phyloP scores from a whole-genome alignment of 2,113 vertebrate species.

The Cyphomyrus discorhynchus region DNA sequence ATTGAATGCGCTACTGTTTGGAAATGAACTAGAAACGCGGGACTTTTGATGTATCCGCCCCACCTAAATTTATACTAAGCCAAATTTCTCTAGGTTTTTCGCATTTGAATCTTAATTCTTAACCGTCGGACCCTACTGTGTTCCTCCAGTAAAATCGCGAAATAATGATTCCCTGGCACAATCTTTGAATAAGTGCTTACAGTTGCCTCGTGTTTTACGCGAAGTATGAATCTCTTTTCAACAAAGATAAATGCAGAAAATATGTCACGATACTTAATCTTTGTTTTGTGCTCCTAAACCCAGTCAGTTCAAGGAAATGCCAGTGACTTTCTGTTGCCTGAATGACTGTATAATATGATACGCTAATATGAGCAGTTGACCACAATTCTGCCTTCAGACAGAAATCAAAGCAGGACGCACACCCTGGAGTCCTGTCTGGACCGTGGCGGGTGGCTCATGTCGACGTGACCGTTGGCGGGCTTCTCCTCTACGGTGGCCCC shows the following conservation, averaged over 20 bases:
- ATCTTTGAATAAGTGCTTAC: not conserved
- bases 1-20: not conserved
- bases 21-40: not conserved
- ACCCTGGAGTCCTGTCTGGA: conserved; percentile 28
- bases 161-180: not conserved
- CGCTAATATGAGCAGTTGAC: not conserved
- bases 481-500: not conserved
- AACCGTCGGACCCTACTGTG: not conserved
- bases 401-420: conserved; percentile 38
- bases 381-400: not conserved
- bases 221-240: not conserved
- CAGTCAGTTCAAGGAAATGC: not conserved
- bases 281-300: not conserved
- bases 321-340: not conserved
- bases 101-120: not conserved
- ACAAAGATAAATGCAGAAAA: not conserved
- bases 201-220: not conserved
- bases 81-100: not conserved
- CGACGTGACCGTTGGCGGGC: conserved; percentile 21
- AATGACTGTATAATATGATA: not conserved
- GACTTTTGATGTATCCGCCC: not conserved
- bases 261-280: not conserved
- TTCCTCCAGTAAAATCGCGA: not conserved
- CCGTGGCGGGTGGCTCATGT: not conserved
- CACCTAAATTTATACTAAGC: not conserved